Evolutionary conservation across 2,797 vertebrate species (phyloP).

Genomic region (Anolis apletophallus): DNA sequence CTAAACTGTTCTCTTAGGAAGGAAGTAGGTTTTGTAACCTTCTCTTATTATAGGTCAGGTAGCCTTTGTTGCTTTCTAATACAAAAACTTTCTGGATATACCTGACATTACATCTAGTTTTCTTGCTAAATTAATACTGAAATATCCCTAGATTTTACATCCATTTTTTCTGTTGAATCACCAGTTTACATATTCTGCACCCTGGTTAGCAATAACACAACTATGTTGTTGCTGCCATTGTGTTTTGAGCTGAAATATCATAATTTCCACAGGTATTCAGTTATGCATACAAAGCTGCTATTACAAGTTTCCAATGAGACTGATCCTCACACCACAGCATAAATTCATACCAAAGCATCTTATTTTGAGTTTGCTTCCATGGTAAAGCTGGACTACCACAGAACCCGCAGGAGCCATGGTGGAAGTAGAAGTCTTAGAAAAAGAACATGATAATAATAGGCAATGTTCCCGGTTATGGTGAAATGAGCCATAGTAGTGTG

Average conservation of each 20-base stretch:
- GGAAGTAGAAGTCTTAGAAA: conserved; percentile 33
- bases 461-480: background rate
- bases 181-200: background rate
- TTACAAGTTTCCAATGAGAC: conserved; percentile 24
- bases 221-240: background rate
- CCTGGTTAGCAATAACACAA: conserved; percentile 11
- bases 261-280: conserved; percentile 24
- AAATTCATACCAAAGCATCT: conserved; percentile 37
- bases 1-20: background rate
- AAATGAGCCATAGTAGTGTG: background rate
- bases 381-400: background rate
- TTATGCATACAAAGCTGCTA: background rate
- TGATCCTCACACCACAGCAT: background rate
- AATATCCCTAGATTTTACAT: background rate
- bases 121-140: background rate
- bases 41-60: background rate
- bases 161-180: background rate
- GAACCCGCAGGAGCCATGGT: conserved; percentile 29
- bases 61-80: background rate
- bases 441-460: conserved; percentile 24
- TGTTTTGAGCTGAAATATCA: background rate
- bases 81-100: conserved; percentile 9
- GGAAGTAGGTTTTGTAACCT: too few relatives aligned
- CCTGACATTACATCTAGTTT: background rate
- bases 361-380: conserved; percentile 51